These are phyloP conservation scores for Ptychadena robeensis DNA, from an alignment of 2,797 vertebrate species.

Conservation along the genomic window DNA sequence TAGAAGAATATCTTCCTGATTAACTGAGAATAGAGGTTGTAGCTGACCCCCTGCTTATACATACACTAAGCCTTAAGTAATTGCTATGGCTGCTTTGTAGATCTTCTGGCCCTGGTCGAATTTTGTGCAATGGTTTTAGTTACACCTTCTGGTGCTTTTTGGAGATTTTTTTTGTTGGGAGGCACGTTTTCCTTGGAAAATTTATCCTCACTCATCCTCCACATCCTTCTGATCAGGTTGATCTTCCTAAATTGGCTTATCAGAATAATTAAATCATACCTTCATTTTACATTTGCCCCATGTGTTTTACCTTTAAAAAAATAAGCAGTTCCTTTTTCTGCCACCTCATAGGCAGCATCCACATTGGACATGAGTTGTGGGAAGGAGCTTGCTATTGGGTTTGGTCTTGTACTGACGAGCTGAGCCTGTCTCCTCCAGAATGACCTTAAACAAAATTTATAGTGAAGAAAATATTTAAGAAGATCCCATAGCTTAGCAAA, in stretches of 20 bases:
- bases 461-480: not conserved
- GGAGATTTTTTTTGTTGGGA: too few relatives aligned
- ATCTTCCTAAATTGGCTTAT: too few relatives aligned
- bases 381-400: slow-evolving; percentile 69
- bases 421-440: slow-evolving; percentile 71
- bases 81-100: not conserved
- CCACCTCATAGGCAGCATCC: slow-evolving; percentile 67
- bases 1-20: too few relatives aligned
- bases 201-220: too few relatives aligned
- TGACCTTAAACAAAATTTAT: slow-evolving; percentile 57
- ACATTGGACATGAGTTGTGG: slow-evolving; percentile 70
- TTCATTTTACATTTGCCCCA: too few relatives aligned
- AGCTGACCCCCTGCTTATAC: not conserved
- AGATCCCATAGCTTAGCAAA: not conserved
- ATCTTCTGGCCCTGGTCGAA: not conserved
- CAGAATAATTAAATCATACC: too few relatives aligned
- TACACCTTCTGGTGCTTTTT: too few relatives aligned
- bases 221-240: too few relatives aligned
- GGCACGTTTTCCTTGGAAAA: too few relatives aligned
- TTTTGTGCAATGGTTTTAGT: not conserved
- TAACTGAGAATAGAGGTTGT: too few relatives aligned
- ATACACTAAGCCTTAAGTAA: not conserved
- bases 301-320: slow-evolving; percentile 69
- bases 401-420: slow-evolving; percentile 59
- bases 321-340: slow-evolving; percentile 65